phyloP scores from a whole-genome alignment of 2,888 invertebrate genomes.

The Tridacna crocea region DNA sequence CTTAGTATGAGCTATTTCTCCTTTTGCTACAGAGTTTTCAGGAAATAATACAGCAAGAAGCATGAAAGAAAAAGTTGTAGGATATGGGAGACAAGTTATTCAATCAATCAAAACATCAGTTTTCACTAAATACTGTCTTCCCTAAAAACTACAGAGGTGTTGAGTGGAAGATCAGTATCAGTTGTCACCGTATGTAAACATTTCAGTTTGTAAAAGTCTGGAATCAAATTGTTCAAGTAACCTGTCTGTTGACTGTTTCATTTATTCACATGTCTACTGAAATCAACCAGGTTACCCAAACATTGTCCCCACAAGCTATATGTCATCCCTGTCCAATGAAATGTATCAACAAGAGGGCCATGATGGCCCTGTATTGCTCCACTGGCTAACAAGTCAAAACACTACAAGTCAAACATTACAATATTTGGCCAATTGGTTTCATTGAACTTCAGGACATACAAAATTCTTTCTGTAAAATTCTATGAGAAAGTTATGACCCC shows the following conservation, averaged over 20 bases:
- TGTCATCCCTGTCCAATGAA: too few species aligned
- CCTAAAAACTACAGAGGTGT: background rate
- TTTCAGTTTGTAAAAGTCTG: constrained; percentile 8
- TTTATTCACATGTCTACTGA: constrained; percentile 7
- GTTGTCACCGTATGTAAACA: constrained; percentile 26
- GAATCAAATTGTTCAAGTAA: constrained; percentile 12
- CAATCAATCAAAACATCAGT: background rate
- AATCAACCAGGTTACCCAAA: constrained; percentile 20
- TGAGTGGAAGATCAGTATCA: constrained; percentile 9
- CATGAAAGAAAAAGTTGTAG: too few species aligned
- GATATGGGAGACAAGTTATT: background rate
- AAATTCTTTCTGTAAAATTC: too few species aligned
- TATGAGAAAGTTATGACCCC: too few species aligned
- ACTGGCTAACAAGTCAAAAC: too few species aligned
- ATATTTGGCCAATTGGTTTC: too few species aligned
- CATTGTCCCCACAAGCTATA: background rate
- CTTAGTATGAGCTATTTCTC: too few species aligned
- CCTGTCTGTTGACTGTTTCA: constrained; percentile 10
- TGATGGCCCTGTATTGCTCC: too few species aligned
- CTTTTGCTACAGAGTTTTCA: background rate
- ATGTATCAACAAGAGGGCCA: too few species aligned
- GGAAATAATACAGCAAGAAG: too few species aligned
- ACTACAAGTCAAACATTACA: too few species aligned
- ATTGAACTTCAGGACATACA: too few species aligned
- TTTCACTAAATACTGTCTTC: background rate